A percentile compares a stretch with the other conserved stretches of the same genome.
phyloP scores from a whole-genome alignment of 53 echinoderm and acorn worm genomes.

The Paelopatides confundens region DNA sequence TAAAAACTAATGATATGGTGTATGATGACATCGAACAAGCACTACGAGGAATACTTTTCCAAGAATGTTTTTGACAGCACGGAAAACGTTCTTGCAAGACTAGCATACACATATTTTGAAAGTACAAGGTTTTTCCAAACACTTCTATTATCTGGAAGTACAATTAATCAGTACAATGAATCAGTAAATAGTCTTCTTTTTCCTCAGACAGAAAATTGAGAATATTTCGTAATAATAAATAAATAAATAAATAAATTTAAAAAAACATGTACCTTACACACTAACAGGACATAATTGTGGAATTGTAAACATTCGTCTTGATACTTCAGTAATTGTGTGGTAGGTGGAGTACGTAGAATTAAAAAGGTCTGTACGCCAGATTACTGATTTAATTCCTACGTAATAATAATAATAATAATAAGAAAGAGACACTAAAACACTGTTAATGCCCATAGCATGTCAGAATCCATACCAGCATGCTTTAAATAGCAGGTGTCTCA shows the following conservation, averaged over 20 bases:
- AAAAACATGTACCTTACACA: neutral
- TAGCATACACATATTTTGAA: neutral
- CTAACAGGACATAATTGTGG: neutral
- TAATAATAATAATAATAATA: neutral
- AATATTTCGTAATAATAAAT: neutral
- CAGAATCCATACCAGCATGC: neutral
- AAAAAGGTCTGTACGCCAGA: too few species aligned
- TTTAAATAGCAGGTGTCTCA: neutral
- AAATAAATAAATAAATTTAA: neutral
- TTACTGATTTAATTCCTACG: too few species aligned
- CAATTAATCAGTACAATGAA: neutral
- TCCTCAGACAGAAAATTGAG: too few species aligned
- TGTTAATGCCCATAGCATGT: neutral
- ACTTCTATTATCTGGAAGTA: neutral
- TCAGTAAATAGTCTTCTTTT: neutral
- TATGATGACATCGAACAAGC: too few species aligned
- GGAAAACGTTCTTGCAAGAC: neutral
- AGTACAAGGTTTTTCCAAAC: constrained; percentile 3
- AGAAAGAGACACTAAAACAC: neutral
- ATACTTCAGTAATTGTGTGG: too few species aligned
- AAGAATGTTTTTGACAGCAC: neutral
- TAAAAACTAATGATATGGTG: too few species aligned
- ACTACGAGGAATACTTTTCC: neutral
- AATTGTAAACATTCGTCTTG: neutral
- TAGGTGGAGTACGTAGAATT: too few species aligned